phyloP scores from a whole-genome alignment of 2,797 vertebrate species.

The Trachurus trachurus region DNA sequence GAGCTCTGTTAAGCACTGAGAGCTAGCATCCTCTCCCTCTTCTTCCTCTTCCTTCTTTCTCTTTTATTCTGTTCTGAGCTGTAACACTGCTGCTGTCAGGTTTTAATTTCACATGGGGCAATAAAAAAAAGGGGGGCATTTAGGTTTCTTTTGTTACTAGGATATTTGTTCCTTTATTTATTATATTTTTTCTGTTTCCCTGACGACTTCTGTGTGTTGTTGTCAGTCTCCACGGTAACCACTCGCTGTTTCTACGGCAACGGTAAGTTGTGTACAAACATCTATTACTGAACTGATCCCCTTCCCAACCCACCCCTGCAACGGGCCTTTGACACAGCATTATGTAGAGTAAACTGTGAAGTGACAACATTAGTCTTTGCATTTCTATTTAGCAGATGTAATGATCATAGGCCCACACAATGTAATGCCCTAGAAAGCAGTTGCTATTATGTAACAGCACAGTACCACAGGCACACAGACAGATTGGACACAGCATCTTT shows the following conservation, averaged over 20 bases:
- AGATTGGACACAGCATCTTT: conserved; percentile 43
- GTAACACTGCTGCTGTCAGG: conserved; percentile 69
- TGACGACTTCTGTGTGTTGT: conserved; percentile 90
- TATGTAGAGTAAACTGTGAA: conserved; percentile 38
- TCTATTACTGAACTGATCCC: conserved; percentile 83
- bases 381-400: conserved; percentile 14
- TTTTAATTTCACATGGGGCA: conserved; percentile 60
- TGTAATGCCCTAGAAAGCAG: conserved; percentile 19
- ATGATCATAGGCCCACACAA: conserved; percentile 12
- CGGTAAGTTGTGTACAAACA: conserved; percentile 88
- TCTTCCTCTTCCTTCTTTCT: conserved; percentile 47
- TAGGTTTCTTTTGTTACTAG: conserved; percentile 81
- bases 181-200: conserved; percentile 89
- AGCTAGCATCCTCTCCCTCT: conserved; percentile 54
- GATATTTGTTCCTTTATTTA: conserved; percentile 86
- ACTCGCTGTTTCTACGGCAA: conserved; percentile 87
- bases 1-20: conserved; percentile 43
- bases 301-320: conserved; percentile 63
- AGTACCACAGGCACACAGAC: conserved; percentile 41
- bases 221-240: conserved; percentile 89
- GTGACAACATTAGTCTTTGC: conserved; percentile 27
- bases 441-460: conserved; percentile 37
- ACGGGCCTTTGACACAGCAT: conserved; percentile 60
- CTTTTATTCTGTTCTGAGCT: conserved; percentile 57
- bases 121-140: conserved; percentile 33